Percentiles rank a stretch among this genome's conserved stretches.
These are phyloP conservation scores for Clavelina lepadiformis DNA, from an alignment of 23 tunicate genomes.

Conservation along the genomic window DNA sequence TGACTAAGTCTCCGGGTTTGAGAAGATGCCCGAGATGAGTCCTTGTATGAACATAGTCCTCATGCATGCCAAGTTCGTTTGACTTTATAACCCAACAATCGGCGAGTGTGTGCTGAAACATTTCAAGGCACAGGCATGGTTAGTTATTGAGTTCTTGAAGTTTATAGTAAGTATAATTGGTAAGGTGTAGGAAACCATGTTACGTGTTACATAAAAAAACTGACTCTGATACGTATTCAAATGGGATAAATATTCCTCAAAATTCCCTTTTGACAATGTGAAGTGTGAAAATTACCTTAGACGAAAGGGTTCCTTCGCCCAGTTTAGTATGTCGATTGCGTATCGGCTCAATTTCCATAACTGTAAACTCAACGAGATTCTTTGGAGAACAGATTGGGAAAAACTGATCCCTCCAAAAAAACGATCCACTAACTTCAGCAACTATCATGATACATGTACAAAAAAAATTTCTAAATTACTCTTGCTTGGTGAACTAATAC, in stretches of 20 bases:
- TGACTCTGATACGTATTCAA: too few relatives aligned
- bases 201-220: too few relatives aligned
- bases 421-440: constrained; percentile 67
- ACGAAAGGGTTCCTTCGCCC: constrained; percentile 71
- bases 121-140: neutral
- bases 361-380: constrained; percentile 57
- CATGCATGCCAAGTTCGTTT: constrained; percentile 77
- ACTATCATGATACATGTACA: constrained; percentile 1
- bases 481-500: neutral
- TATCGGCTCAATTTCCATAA: constrained; percentile 83
- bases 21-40: constrained; percentile 90
- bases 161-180: too few relatives aligned
- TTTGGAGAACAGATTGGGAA: constrained; percentile 46
- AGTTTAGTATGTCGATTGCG: constrained; percentile 28
- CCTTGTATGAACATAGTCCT: constrained; percentile 71
- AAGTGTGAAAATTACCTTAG: constrained; percentile 52
- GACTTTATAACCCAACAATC: constrained; percentile 91
- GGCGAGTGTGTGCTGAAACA: constrained; percentile 62
- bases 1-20: constrained; percentile 68
- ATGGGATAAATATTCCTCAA: neutral
- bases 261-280: too few relatives aligned
- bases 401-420: constrained; percentile 81
- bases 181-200: too few relatives aligned
- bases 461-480: neutral
- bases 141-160: too few relatives aligned